phyloP scores from a whole-genome alignment of 2,888 invertebrate genomes.

The Schizaphis graminum region DNA sequence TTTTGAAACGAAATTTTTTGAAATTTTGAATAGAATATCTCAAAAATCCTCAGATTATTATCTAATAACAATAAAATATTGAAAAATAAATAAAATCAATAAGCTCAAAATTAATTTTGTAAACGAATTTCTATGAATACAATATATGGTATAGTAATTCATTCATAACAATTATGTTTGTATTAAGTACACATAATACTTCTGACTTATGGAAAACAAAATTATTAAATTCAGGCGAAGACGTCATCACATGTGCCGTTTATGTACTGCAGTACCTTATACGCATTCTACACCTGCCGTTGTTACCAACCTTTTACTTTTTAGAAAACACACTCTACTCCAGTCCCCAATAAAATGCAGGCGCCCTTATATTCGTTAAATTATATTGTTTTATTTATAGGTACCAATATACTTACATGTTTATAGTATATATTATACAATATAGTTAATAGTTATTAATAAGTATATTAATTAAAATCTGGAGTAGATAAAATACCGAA shows the following conservation, averaged over 20 bases:
- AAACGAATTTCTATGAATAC: background rate
- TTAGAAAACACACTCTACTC: background rate
- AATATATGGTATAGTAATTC: background rate
- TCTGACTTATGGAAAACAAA: background rate
- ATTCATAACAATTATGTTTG: background rate
- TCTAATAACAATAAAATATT: background rate
- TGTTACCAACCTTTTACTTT: constrained; percentile 5
- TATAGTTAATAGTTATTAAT: background rate
- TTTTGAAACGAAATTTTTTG: background rate
- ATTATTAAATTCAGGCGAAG: background rate
- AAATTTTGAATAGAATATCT: background rate
- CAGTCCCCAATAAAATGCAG: background rate
- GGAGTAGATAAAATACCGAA: background rate
- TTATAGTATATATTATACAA: background rate
- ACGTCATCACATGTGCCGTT: background rate
- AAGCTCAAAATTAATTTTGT: background rate
- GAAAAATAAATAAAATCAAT: background rate
- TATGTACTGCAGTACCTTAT: background rate
- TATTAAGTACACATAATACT: background rate
- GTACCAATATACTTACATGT: background rate
- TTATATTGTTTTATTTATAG: background rate
- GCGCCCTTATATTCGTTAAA: background rate
- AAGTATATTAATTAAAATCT: background rate
- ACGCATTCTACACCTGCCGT: background rate
- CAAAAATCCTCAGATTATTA: background rate